Evolutionary conservation across 2,888 invertebrate species (phyloP), one percentile per base, ranked within the genome.

Genomic region (Leptinotarsa haldemani): DNA sequence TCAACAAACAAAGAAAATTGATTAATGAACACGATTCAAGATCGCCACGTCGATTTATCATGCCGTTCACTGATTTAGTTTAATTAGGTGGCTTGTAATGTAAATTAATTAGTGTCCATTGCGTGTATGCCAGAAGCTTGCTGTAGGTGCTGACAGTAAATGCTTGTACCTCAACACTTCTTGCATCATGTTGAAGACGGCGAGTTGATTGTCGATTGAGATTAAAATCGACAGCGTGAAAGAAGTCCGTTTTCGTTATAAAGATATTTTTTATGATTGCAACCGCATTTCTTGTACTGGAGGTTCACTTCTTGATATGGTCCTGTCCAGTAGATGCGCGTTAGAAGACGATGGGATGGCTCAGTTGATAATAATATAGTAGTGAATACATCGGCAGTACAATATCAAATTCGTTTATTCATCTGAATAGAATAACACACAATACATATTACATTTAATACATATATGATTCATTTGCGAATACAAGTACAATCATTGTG

Each of bases 41-140:
- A 77, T 73, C 69, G 73, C 73, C 65, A 73, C 73, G 63, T 73
- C 70, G 78, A 75, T 77, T 78, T 75, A 78, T 74, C 70, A 69
- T 47, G 68, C 67, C 75, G 67, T 80, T 84, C 83, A 84, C 82
- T 83, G 83, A 84, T 83, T 84, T 81, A 81, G 82, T 81, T 84
- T 85, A 85, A 85, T 85, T 84, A 84, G 84, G 82, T 84, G 82
- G 82, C 83, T 81, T 84, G 85, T 85, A 84, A 84, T 82, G 83
- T 81, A 83, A 85, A 83, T 85, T 84, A 85, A 85, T 84, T 84
- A 84, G 83, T 81, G 83, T 82, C 81, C 82, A 82, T 84, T 82
- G 84, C 84, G 83, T 84, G 84, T 83, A 79, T 46, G 64, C 50
- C 56, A 67, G 78, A 66, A 74, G 73, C 52, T 18, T 58, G 67